A percentile compares a stretch with the other conserved stretches of the same genome.
phyloP scores from a whole-genome alignment of 30 jellyfish, hydroid and myxozoan genomes.

The Aurelia coerulea region DNA sequence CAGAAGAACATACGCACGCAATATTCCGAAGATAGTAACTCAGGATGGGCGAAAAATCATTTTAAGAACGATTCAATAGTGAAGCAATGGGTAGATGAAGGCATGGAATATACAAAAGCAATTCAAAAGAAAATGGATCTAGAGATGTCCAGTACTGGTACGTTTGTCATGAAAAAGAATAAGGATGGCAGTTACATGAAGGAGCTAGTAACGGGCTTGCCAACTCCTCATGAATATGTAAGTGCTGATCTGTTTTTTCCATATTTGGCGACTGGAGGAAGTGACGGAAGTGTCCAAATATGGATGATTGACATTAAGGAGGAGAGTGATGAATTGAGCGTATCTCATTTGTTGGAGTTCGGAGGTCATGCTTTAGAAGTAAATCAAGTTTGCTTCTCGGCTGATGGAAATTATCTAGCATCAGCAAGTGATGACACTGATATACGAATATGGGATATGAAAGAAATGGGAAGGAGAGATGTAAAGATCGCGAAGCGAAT shows the following conservation, averaged over 20 bases:
- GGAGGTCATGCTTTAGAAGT: slow-evolving; percentile 24
- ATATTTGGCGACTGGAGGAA: slow-evolving; percentile 57
- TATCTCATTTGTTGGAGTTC: slow-evolving; percentile 6
- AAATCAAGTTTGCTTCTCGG: slow-evolving; percentile 12
- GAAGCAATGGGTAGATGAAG: slow-evolving; percentile 38
- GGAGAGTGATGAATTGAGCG: neutral
- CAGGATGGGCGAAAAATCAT: slow-evolving; percentile 30
- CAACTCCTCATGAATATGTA: slow-evolving; percentile 54
- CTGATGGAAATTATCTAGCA: slow-evolving; percentile 24
- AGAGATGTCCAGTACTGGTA: slow-evolving; percentile 47
- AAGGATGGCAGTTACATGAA: neutral
- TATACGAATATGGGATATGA: slow-evolving; percentile 25
- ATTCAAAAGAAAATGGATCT: slow-evolving; percentile 38
- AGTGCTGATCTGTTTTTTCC: slow-evolving; percentile 26
- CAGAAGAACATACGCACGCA: slow-evolving; percentile 43
- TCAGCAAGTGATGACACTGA: slow-evolving; percentile 41
- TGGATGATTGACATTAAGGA: neutral
- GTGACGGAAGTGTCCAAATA: slow-evolving; percentile 41
- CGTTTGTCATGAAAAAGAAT: neutral
- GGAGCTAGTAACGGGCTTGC: slow-evolving; percentile 20
- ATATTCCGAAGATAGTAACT: slow-evolving; percentile 41
- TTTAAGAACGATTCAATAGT: slow-evolving; percentile 29
- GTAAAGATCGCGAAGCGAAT: neutral
- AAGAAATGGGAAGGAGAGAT: neutral
- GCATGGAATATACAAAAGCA: slow-evolving; percentile 38